phyloP scores from a whole-genome alignment of 1,140 invertebrate genomes.

The Oryzaephilus surinamensis region DNA sequence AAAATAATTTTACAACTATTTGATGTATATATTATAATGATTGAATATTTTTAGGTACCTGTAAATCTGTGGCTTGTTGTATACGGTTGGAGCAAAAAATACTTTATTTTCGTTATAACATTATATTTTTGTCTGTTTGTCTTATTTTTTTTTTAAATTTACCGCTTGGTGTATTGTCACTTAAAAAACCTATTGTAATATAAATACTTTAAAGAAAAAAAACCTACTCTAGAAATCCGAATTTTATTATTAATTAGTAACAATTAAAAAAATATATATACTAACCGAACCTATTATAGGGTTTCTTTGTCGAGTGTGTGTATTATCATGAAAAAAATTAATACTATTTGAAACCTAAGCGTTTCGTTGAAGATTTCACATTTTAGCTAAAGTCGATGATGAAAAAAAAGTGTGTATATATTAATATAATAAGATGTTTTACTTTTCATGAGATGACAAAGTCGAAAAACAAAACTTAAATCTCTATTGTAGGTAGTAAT shows the following conservation, averaged over 20 bases:
- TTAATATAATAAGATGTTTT: too few species aligned
- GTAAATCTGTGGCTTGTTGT: slow-evolving; percentile 34
- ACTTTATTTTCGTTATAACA: slow-evolving; percentile 15
- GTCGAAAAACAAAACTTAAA: too few species aligned
- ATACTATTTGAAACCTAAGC: slow-evolving; percentile 11
- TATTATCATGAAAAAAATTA: slow-evolving; percentile 8
- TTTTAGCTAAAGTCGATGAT: background rate
- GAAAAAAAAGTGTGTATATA: too few species aligned
- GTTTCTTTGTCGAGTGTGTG: slow-evolving; percentile 12
- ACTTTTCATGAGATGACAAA: too few species aligned
- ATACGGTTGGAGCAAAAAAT: slow-evolving; percentile 26
- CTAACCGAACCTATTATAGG: slow-evolving; percentile 14
- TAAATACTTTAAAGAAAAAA: slow-evolving; percentile 23
- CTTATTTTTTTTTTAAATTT: slow-evolving; percentile 16
- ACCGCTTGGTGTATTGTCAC: slow-evolving; percentile 28
- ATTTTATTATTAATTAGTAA: slow-evolving; percentile 29
- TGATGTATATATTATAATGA: slow-evolving; percentile 16
- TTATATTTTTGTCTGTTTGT: slow-evolving; percentile 11
- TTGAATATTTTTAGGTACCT: slow-evolving; percentile 34
- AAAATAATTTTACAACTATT: slow-evolving; percentile 3
- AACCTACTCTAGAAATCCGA: slow-evolving; percentile 37
- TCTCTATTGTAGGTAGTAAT: too few species aligned
- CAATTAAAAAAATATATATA: slow-evolving; percentile 11
- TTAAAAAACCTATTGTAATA: slow-evolving; percentile 26
- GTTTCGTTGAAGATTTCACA: background rate